Conservation (phyloP, 2,797 vertebrate species). For the Smutsia gigantea region DNA sequence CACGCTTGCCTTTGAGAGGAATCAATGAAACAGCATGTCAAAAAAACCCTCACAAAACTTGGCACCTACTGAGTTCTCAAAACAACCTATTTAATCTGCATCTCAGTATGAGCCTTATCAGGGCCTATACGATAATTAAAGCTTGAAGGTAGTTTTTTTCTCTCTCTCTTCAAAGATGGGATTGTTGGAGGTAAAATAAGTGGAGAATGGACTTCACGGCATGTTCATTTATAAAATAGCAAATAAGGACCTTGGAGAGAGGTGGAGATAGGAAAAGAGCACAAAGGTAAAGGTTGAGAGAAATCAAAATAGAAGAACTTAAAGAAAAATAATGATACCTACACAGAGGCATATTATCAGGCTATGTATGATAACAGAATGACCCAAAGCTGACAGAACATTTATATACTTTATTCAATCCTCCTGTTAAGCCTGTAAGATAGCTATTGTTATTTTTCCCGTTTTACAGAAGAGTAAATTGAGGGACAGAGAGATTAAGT, state of each 20-base stretch:
- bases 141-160: background rate
- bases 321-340: background rate
- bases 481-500: background rate
- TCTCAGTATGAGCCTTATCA: background rate
- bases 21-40: background rate
- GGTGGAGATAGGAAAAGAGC: background rate
- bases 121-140: background rate
- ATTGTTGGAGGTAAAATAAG: background rate
- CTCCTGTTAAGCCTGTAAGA: background rate
- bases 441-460: background rate
- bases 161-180: background rate
- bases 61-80: background rate
- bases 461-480: background rate
- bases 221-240: background rate
- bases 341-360: background rate
- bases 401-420: background rate
- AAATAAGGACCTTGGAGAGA: background rate
- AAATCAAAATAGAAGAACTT: background rate
- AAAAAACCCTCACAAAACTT: background rate
- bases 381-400: background rate
- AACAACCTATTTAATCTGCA: background rate
- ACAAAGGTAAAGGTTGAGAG: background rate
- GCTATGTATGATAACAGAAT: background rate
- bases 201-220: background rate
- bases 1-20: slow-evolving; percentile 14